phyloP scores from a whole-genome alignment of 2,113 vertebrate species.

The Siniperca chuatsi region DNA sequence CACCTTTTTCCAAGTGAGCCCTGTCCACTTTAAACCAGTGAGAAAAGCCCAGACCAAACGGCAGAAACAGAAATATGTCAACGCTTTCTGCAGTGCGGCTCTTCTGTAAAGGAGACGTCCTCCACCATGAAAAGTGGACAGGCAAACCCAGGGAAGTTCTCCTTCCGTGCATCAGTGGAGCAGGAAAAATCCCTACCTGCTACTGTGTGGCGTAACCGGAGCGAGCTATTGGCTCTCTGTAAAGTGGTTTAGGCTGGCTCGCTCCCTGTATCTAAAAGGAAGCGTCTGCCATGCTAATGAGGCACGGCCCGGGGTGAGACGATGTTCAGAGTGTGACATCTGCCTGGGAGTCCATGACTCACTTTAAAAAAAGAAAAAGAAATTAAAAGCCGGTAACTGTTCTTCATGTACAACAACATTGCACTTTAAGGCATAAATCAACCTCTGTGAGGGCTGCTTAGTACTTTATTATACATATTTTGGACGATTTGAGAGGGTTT shows the following conservation, averaged over 20 bases:
- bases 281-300: slow-evolving; percentile 65
- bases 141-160: slow-evolving; percentile 50
- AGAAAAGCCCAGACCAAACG: too few relatives aligned
- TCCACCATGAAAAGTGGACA: slow-evolving; percentile 32
- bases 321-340: slow-evolving; percentile 40
- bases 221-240: slow-evolving; percentile 41
- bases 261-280: slow-evolving; percentile 23
- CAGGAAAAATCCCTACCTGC: slow-evolving; percentile 59
- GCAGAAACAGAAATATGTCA: too few relatives aligned
- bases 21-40: too few relatives aligned
- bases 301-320: slow-evolving; percentile 32
- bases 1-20: too few relatives aligned
- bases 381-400: slow-evolving; percentile 9
- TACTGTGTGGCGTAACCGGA: slow-evolving; percentile 45
- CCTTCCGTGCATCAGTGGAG: slow-evolving; percentile 59
- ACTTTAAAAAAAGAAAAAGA: slow-evolving; percentile 9
- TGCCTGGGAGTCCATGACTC: slow-evolving; percentile 36
- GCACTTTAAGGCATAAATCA: slow-evolving; percentile 7
- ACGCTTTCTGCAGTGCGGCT: slow-evolving; percentile 3
- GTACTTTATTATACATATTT: neutral
- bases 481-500: neutral
- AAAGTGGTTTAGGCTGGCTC: slow-evolving; percentile 33
- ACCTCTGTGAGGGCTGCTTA: neutral
- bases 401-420: neutral
- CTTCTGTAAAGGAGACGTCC: slow-evolving; percentile 36